Conservation (phyloP, 2,797 vertebrate species). For the Xenentodon cancila region DNA sequence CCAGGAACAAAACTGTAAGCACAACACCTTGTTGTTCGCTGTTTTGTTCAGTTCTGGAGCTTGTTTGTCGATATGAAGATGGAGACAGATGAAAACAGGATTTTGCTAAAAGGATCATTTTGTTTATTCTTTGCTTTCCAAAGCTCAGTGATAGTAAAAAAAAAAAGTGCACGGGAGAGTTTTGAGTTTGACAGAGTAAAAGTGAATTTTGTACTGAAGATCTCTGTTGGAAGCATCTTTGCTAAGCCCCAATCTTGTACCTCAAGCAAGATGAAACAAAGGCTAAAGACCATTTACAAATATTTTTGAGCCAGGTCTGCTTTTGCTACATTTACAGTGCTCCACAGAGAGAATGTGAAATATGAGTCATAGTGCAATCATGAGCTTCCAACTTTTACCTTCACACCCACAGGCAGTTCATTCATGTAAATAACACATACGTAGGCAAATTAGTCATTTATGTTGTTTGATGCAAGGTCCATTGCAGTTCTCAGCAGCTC, state of each 20-base stretch:
- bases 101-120: constrained; percentile 38
- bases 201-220: constrained; percentile 39
- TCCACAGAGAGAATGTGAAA: constrained; percentile 70
- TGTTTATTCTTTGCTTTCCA: constrained; percentile 31
- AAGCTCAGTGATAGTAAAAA: constrained; percentile 41
- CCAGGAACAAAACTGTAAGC: constrained; percentile 56
- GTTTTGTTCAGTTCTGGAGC: constrained; percentile 41
- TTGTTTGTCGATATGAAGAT: constrained; percentile 40
- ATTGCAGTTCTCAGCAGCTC: constrained; percentile 68
- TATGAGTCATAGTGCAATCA: constrained; percentile 72
- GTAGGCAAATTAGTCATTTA: constrained; percentile 48
- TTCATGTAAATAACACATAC: constrained; percentile 69
- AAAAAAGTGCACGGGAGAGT: constrained; percentile 27
- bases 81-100: constrained; percentile 36
- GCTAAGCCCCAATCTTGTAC: constrained; percentile 34
- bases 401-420: constrained; percentile 56
- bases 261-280: constrained; percentile 39
- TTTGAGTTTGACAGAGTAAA: constrained; percentile 35
- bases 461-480: constrained; percentile 58
- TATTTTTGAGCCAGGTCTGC: constrained; percentile 46
- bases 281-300: constrained; percentile 26
- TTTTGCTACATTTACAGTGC: constrained; percentile 52
- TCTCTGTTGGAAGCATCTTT: constrained; percentile 39
- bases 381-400: constrained; percentile 74
- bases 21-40: constrained; percentile 41